Evolutionary conservation across 2,888 invertebrate genomes (phyloP).

Genomic region (Chymomyza procnemis): DNA sequence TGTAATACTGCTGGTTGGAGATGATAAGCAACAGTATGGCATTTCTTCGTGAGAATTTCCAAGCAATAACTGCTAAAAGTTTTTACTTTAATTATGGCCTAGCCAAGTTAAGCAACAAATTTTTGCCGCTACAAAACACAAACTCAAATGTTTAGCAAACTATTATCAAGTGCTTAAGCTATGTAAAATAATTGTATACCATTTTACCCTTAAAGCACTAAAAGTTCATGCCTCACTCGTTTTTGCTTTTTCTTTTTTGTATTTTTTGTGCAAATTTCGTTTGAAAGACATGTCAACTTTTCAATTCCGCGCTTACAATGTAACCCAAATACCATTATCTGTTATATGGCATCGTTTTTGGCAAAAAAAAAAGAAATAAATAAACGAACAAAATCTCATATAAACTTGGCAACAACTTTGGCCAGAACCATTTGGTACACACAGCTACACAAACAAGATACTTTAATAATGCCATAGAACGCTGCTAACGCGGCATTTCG

Average conservation of each 20-base stretch:
- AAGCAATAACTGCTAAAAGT: too few species aligned
- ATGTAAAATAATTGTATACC: too few species aligned
- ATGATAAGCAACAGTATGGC: too few species aligned
- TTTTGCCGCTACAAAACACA: too few species aligned
- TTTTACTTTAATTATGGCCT: too few species aligned
- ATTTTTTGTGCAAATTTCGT: neutral
- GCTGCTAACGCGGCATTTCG: neutral
- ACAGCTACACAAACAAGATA: neutral
- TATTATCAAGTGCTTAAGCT: too few species aligned
- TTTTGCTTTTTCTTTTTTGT: too few species aligned
- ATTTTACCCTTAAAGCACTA: neutral
- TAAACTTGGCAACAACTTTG: constrained; percentile 10
- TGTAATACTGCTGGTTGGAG: too few species aligned
- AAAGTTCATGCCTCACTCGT: neutral
- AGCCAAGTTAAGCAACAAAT: too few species aligned
- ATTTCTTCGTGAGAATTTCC: too few species aligned
- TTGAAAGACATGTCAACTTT: constrained; percentile 5
- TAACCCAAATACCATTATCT: constrained; percentile 41
- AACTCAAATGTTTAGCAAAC: too few species aligned
- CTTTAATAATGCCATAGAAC: neutral
- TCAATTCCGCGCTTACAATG: constrained; percentile 13
- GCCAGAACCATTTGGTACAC: neutral
- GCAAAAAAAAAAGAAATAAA: constrained; percentile 15
- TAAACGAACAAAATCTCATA: constrained; percentile 18
- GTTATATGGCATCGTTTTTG: constrained; percentile 36